A percentile compares a stretch with the other conserved stretches of the same genome.
Conservation (phyloP, 2,113 vertebrate species). For the Coracopsis vasa region DNA sequence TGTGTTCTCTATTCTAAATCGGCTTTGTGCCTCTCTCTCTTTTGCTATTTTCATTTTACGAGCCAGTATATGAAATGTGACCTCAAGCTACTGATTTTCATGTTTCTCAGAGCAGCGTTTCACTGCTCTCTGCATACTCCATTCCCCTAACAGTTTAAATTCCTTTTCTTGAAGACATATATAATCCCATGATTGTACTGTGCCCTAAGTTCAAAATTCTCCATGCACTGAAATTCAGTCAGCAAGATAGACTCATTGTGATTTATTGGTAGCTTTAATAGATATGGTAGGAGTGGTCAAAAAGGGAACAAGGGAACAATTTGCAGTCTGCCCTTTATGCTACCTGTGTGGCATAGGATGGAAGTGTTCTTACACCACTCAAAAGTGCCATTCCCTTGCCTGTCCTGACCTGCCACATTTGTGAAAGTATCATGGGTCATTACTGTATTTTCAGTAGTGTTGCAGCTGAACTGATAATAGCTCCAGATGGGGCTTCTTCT, state of each 20-base stretch:
- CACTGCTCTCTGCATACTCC: not conserved
- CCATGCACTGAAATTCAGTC: not conserved
- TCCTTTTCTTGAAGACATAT: not conserved
- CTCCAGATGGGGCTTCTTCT: not conserved
- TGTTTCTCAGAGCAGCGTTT: not conserved
- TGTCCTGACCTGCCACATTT: not conserved
- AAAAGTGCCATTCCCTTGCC: not conserved
- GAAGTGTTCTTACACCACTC: not conserved
- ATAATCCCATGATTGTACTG: not conserved
- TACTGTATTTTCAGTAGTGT: not conserved
- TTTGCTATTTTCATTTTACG: not conserved
- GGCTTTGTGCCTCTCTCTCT: not conserved
- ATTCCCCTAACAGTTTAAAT: slow-evolving; percentile 23
- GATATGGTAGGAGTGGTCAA: not conserved
- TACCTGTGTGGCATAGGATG: not conserved
- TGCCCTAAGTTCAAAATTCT: not conserved
- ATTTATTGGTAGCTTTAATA: not conserved
- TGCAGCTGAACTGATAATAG: not conserved
- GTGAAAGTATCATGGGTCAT: not conserved
- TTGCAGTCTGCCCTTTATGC: not conserved
- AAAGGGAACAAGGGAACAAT: not conserved
- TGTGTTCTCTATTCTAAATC: not conserved
- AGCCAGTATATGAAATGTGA: slow-evolving; percentile 5
- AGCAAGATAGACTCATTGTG: not conserved
- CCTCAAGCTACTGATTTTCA: not conserved